A percentile compares a stretch with the other conserved stretches of the same genome.
Conservation (phyloP, 2,113 vertebrate genomes). For the Austrofundulus limnaeus region DNA sequence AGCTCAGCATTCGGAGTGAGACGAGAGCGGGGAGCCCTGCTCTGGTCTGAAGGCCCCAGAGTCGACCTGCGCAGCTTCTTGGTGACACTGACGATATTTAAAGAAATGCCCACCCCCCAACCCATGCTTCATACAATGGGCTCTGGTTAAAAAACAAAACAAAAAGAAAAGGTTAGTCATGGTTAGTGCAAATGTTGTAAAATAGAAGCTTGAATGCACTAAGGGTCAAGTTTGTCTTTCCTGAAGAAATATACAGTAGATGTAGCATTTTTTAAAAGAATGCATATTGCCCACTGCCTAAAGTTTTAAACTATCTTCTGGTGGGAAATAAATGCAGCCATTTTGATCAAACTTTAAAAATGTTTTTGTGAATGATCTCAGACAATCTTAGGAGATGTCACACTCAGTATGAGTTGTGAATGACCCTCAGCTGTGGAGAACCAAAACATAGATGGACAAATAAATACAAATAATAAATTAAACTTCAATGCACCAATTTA, state of each 20-base stretch:
- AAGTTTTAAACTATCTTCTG: too few species aligned
- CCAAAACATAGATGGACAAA: too few species aligned
- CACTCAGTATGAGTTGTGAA: too few species aligned
- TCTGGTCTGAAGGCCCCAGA: conserved; percentile 62
- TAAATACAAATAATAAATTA: too few species aligned
- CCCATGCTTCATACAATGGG: conserved; percentile 60
- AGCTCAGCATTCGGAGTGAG: conserved; percentile 66
- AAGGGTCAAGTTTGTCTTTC: background rate
- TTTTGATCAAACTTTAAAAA: too few species aligned
- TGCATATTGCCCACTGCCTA: too few species aligned
- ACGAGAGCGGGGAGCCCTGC: conserved; percentile 42
- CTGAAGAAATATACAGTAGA: background rate
- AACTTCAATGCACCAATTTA: too few species aligned
- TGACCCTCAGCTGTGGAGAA: too few species aligned
- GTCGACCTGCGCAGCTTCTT: conserved; percentile 53
- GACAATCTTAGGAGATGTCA: too few species aligned
- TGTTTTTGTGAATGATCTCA: too few species aligned
- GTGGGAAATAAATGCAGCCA: too few species aligned
- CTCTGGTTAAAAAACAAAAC: conserved; percentile 9
- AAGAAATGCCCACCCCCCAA: conserved; percentile 64
- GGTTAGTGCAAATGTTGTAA: conserved; percentile 33
- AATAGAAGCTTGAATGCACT: conserved; percentile 14
- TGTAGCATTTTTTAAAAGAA: too few species aligned
- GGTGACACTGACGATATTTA: conserved; percentile 72
- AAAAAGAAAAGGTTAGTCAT: conserved; percentile 28